These are phyloP conservation scores for Dicyema japonicum DNA, from an alignment of 1,140 invertebrate species.

Conservation along the genomic window DNA sequence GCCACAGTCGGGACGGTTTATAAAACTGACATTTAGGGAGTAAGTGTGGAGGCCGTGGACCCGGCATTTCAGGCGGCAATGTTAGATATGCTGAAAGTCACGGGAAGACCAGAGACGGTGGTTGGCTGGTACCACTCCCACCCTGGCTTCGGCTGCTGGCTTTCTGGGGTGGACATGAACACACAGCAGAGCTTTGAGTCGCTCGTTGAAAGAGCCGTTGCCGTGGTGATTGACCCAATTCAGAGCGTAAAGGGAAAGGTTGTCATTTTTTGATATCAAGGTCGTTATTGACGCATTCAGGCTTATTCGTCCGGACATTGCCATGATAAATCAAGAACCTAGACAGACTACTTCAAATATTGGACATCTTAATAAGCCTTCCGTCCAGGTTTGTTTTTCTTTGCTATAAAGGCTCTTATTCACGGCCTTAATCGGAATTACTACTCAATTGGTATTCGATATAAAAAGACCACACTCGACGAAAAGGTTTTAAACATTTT, in stretches of 20 bases:
- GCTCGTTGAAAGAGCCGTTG: constrained; percentile 75
- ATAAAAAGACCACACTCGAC: constrained; percentile 86
- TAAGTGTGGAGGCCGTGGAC: constrained; percentile 95
- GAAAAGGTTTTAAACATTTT: constrained; percentile 30
- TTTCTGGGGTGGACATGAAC: constrained; percentile 95
- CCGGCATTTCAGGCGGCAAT: constrained; percentile 99
- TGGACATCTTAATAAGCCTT: constrained; percentile 86
- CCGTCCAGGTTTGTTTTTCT: constrained; percentile 35
- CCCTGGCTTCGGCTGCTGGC: constrained; percentile 96
- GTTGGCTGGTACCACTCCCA: constrained; percentile 99
- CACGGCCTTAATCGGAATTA: constrained; percentile 94
- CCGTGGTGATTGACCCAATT: constrained; percentile 95
- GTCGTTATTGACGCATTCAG: constrained; percentile 27
- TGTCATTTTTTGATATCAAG: constrained; percentile 7
- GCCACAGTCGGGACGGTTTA: constrained; percentile 58
- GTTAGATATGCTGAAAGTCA: constrained; percentile 98
- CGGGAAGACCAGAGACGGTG: constrained; percentile 79
- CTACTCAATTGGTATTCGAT: constrained; percentile 97
- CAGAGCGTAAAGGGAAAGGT: constrained; percentile 72
- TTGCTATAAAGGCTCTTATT: constrained; percentile 45
- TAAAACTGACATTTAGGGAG: constrained; percentile 30
- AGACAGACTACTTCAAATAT: constrained; percentile 91
- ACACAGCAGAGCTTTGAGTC: constrained; percentile 98
- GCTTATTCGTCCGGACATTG: constrained; percentile 92
- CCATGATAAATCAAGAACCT: constrained; percentile 88